These are phyloP conservation scores for Amblyraja radiata DNA, from an alignment of 2,797 vertebrate genomes.

Conservation along the genomic window DNA sequence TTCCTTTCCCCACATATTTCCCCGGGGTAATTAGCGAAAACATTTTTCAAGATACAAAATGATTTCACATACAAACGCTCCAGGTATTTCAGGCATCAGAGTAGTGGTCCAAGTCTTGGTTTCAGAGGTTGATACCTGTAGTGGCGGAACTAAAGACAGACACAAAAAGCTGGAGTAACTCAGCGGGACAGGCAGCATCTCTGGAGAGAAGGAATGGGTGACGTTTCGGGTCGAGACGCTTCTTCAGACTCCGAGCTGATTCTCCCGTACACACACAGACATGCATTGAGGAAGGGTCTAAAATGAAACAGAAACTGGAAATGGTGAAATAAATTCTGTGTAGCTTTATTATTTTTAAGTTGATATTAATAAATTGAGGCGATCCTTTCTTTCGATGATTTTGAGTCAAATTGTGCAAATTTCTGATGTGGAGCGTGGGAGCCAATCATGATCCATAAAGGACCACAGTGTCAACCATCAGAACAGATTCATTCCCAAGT, in stretches of 20 bases:
- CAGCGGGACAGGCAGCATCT: too few species aligned
- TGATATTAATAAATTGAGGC: neutral
- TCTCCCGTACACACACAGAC: neutral
- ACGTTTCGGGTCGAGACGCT: too few species aligned
- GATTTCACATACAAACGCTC: neutral
- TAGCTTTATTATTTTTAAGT: neutral
- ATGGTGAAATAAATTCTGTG: neutral
- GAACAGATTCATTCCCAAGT: neutral
- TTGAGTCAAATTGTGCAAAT: conserved; percentile 18
- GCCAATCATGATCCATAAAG: neutral
- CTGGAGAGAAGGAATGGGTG: too few species aligned
- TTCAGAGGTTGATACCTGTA: neutral
- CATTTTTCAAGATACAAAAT: neutral
- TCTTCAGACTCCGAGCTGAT: neutral
- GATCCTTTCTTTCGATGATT: neutral
- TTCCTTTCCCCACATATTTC: neutral
- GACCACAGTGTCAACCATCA: neutral
- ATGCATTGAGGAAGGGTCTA: neutral
- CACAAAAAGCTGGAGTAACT: too few species aligned
- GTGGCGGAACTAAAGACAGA: neutral
- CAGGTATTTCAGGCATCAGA: neutral
- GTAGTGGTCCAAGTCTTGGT: neutral
- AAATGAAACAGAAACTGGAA: neutral
- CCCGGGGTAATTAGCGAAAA: neutral
- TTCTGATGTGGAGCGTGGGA: neutral